A percentile compares a stretch with the other conserved stretches of the same genome.
Conservation (phyloP, 2,797 vertebrate species). For the Schizopygopsis malacanthus region DNA sequence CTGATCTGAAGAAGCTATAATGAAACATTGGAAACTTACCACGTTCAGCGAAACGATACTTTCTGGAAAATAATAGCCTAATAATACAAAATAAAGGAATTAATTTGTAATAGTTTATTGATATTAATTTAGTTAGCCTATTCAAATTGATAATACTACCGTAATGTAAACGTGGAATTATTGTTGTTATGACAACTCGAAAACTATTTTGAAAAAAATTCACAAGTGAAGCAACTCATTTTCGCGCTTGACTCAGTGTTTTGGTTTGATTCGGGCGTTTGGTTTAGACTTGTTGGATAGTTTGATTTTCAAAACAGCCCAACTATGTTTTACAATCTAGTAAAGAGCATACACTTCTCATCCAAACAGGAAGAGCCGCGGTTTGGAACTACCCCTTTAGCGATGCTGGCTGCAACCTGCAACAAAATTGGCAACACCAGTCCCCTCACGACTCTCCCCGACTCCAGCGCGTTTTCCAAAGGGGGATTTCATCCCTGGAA, state of each 20-base stretch:
- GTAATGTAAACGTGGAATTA: background rate
- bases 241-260: background rate
- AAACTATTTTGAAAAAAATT: background rate
- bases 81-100: background rate
- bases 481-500: conserved; percentile 99
- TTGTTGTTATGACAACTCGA: background rate
- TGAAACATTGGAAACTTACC: background rate
- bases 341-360: conserved; percentile 55
- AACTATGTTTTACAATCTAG: background rate
- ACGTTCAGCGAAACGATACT: background rate
- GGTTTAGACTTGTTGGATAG: background rate
- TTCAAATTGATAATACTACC: background rate
- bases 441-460: conserved; percentile 94
- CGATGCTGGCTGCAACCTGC: conserved; percentile 99
- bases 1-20: background rate
- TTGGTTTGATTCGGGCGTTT: background rate
- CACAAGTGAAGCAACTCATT: background rate
- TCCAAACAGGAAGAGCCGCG: conserved; percentile 93
- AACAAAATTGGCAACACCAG: conserved; percentile 99
- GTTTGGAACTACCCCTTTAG: conserved; percentile 98
- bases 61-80: background rate
- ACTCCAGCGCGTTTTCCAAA: conserved; percentile 98
- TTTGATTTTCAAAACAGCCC: background rate
- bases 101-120: background rate
- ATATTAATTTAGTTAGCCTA: background rate